Evolutionary conservation across 2,888 invertebrate species (phyloP), one percentile per base, ranked within the genome.

Genomic region (Eudemis profundana): DNA sequence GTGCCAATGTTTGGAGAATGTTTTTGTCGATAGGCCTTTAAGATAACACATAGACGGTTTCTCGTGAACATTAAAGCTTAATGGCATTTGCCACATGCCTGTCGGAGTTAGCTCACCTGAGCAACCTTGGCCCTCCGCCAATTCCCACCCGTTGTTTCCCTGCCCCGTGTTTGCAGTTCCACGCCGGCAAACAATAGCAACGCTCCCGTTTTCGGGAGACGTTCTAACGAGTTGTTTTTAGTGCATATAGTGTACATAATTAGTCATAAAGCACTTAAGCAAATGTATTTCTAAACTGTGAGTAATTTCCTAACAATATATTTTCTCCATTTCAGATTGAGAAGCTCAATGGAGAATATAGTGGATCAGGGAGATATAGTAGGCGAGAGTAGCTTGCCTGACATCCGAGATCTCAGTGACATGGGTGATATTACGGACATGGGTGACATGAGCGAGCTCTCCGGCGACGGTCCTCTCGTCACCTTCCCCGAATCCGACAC

Each of bases 401-500:
- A 90, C 66, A 93, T 93, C 71, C 85, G 90, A 38, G 93, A 93
- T 73, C 83, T 91, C 50, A 84, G 88, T 73, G 92, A 92, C 63
- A 92, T 92, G 83, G 84, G 89, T 61, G 90, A 91, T 67, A 89
- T 91, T 60, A 88, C 90, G 61, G 90, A 92, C 61, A 93, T 93
- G 77, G 86, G 89, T 72, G 93, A 93, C 73, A 89, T 92, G 84
- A 83, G 84, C 59, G 92, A 92, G 63, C 80, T 90, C 19, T 79
- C 84, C 21, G 78, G 84, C 8, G 92, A 93, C 49, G 95, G 96
- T 70, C 96, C 96, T 0, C 83, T 96, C 71, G 96, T 97, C 60
- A 97, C 97, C 64, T 96, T 96, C 86, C 97, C 96, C 14, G 96
- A 96, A 83, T 94, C 95, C 2, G 96, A 96, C 72, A 95, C 96